Evolutionary conservation across 2,797 vertebrate species (phyloP).

Genomic region (Sebastolobus alascanus): DNA sequence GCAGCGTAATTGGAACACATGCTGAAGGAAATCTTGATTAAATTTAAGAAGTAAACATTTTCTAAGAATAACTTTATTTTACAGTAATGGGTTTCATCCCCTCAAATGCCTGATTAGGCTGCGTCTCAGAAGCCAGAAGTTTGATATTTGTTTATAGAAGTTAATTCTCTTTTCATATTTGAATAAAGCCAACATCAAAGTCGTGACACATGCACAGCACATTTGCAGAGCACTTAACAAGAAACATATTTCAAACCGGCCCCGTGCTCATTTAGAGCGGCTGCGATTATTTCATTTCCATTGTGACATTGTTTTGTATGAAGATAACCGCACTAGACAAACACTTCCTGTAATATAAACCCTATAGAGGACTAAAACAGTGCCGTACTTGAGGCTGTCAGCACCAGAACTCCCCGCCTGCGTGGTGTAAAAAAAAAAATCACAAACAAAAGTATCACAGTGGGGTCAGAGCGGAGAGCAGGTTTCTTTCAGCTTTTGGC

Average conservation of each 20-base stretch:
- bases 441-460: slow-evolving; percentile 63
- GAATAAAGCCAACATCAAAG: slow-evolving; percentile 73
- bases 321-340: slow-evolving; percentile 60
- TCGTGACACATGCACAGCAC: slow-evolving; percentile 63
- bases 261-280: slow-evolving; percentile 43
- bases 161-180: slow-evolving; percentile 64
- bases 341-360: slow-evolving; percentile 58
- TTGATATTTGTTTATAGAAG: slow-evolving; percentile 77
- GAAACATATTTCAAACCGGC: slow-evolving; percentile 66
- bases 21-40: slow-evolving; percentile 71
- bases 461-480: slow-evolving; percentile 62
- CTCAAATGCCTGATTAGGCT: slow-evolving; percentile 72
- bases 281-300: slow-evolving; percentile 63
- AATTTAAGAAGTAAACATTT: slow-evolving; percentile 75
- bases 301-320: slow-evolving; percentile 48
- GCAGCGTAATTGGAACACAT: slow-evolving; percentile 59
- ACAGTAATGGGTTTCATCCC: slow-evolving; percentile 72
- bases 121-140: slow-evolving; percentile 66
- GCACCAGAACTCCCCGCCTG: slow-evolving; percentile 22
- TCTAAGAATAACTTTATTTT: slow-evolving; percentile 81
- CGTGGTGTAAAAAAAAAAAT: slow-evolving; percentile 31
- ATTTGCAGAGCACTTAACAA: slow-evolving; percentile 61
- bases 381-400: slow-evolving; percentile 46
- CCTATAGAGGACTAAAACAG: slow-evolving; percentile 32
- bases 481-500: slow-evolving; percentile 68